These are phyloP conservation scores for Leucozona laternaria DNA, from an alignment of 2,888 invertebrate genomes.

Conservation along the genomic window DNA sequence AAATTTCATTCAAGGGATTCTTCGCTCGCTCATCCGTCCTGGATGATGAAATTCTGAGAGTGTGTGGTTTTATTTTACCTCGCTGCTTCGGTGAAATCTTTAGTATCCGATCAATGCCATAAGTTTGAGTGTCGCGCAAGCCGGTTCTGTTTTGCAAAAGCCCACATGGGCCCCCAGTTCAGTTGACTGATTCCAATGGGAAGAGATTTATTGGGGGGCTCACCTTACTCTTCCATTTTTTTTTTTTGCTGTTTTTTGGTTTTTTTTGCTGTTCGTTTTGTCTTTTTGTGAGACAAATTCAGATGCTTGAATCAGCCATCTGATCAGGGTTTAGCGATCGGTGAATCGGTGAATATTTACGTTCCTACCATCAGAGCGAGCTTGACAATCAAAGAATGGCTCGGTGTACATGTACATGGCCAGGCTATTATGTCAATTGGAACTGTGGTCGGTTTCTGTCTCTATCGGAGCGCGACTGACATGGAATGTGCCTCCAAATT, in stretches of 20 bases:
- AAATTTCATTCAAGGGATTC: constrained; percentile 75
- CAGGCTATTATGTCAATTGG: constrained; percentile 73
- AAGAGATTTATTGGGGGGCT: constrained; percentile 69
- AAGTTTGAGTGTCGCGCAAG: constrained; percentile 73
- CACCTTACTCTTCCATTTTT: constrained; percentile 15
- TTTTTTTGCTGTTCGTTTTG: constrained; percentile 14
- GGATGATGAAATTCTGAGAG: constrained; percentile 60
- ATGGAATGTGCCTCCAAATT: constrained; percentile 73
- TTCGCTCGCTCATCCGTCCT: constrained; percentile 36
- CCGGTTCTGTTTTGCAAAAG: constrained; percentile 47
- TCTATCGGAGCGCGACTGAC: constrained; percentile 66
- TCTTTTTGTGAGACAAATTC: constrained; percentile 60
- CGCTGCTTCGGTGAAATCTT: constrained; percentile 48
- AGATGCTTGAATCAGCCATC: constrained; percentile 56
- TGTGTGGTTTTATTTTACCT: constrained; percentile 71
- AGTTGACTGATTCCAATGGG: constrained; percentile 71
- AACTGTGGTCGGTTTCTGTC: constrained; percentile 64
- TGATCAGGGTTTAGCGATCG: constrained; percentile 38
- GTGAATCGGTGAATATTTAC: constrained; percentile 54
- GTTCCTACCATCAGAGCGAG: constrained; percentile 19
- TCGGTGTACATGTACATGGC: constrained; percentile 68
- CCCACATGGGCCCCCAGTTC: constrained; percentile 58
- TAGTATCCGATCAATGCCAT: constrained; percentile 65
- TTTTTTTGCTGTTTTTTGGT: too few relatives aligned
- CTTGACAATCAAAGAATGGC: constrained; percentile 64